Conservation (phyloP, 2,797 vertebrate species). For the Pipistrellus kuhlii region DNA sequence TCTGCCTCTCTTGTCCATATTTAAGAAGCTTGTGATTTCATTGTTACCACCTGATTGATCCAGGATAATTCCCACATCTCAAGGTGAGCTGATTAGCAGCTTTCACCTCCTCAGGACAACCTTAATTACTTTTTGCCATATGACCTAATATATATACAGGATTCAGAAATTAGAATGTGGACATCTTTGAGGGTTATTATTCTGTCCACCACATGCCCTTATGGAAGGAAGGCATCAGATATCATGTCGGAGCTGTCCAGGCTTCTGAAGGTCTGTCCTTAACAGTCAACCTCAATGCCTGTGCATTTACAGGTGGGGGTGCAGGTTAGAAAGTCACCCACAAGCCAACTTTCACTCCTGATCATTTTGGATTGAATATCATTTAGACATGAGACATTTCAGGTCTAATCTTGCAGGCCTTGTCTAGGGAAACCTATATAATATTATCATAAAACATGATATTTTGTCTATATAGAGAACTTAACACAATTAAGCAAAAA, state of each 20-base stretch:
- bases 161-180: not conserved
- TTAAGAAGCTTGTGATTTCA: not conserved
- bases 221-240: not conserved
- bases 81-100: not conserved
- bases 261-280: not conserved
- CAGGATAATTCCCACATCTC: not conserved
- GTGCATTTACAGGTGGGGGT: not conserved
- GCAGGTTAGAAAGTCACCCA: not conserved
- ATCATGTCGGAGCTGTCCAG: not conserved
- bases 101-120: not conserved
- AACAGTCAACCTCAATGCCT: not conserved
- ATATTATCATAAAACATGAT: not conserved
- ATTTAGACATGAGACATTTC: not conserved
- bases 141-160: not conserved
- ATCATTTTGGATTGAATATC: not conserved
- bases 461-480: not conserved
- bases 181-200: not conserved
- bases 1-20: not conserved
- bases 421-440: not conserved
- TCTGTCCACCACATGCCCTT: not conserved
- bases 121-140: not conserved
- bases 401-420: not conserved
- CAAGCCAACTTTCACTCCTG: not conserved
- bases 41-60: not conserved
- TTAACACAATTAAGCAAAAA: slow-evolving; percentile 17